Percentiles rank a stretch among this genome's conserved stretches.
These are phyloP conservation scores for Catocala sponsa DNA, from an alignment of 2,888 invertebrate species.

Conservation along the genomic window DNA sequence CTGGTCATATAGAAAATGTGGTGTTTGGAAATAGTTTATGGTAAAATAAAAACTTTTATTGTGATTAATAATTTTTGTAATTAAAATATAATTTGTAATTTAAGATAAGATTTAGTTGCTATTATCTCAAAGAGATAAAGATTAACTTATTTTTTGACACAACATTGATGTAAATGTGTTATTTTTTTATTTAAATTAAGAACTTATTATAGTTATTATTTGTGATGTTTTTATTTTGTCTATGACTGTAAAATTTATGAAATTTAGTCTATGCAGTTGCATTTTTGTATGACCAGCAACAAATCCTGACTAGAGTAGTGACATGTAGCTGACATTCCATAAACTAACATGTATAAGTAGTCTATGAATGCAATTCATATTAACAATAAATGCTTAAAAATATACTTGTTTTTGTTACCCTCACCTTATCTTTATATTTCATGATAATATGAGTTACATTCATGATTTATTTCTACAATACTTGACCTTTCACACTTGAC, in stretches of 20 bases:
- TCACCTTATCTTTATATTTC: slow-evolving; percentile 57
- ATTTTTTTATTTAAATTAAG: not conserved
- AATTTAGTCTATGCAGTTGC: not conserved
- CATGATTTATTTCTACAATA: slow-evolving; percentile 59
- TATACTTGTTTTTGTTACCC: slow-evolving; percentile 70
- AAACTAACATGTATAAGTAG: slow-evolving; percentile 41
- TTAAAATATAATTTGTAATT: too few species aligned
- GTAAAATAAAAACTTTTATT: not conserved
- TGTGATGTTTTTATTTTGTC: slow-evolving; percentile 5
- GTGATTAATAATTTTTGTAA: too few species aligned
- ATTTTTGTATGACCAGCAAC: slow-evolving; percentile 14
- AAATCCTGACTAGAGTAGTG: slow-evolving; percentile 21
- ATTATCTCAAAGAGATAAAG: too few species aligned
- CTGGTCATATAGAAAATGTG: slow-evolving; percentile 1
- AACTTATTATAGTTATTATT: not conserved
- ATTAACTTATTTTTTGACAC: too few species aligned
- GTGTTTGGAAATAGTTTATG: not conserved
- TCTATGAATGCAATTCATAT: slow-evolving; percentile 87
- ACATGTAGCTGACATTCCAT: slow-evolving; percentile 52
- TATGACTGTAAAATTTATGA: not conserved
- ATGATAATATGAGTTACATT: slow-evolving; percentile 85
- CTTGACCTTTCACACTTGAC: slow-evolving; percentile 2
- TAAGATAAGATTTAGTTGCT: too few species aligned
- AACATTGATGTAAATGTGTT: not conserved
- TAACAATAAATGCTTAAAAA: slow-evolving; percentile 80